Conservation (phyloP, 2,797 vertebrate genomes). For the Moxostoma hubbsi region DNA sequence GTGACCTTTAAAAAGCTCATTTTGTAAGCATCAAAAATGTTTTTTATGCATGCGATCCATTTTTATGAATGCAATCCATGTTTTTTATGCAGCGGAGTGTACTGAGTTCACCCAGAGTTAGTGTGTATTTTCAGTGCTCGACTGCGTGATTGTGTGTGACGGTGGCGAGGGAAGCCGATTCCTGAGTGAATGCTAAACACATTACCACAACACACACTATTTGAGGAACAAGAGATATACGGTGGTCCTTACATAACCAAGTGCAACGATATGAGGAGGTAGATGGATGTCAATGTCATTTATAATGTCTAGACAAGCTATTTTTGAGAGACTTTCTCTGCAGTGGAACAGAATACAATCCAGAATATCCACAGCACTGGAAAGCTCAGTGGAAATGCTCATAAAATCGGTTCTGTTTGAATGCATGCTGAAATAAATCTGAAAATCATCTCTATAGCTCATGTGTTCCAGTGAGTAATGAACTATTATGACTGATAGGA, state of each 20-base stretch:
- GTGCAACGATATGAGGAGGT: conserved; percentile 56
- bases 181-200: conserved; percentile 57
- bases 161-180: conserved; percentile 53
- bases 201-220: conserved; percentile 53
- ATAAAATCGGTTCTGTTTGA: conserved; percentile 60
- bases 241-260: conserved; percentile 48
- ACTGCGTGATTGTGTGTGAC: conserved; percentile 57
- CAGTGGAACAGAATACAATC: conserved; percentile 62
- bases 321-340: conserved; percentile 58
- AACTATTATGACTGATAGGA: conserved; percentile 43
- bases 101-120: conserved; percentile 61
- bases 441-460: conserved; percentile 61
- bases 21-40: conserved; percentile 16
- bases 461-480: conserved; percentile 49
- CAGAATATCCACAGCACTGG: conserved; percentile 65
- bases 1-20: conserved; percentile 19
- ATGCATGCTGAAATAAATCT: conserved; percentile 60
- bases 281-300: conserved; percentile 64
- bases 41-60: neutral
- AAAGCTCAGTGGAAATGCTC: conserved; percentile 74
- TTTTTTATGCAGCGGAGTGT: neutral
- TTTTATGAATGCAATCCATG: neutral
- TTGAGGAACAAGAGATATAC: conserved; percentile 31
- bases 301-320: conserved; percentile 69
- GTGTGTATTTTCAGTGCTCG: conserved; percentile 47